Evolutionary conservation across 2,888 invertebrate species (phyloP).

Genomic region (Drosophila cognata): DNA sequence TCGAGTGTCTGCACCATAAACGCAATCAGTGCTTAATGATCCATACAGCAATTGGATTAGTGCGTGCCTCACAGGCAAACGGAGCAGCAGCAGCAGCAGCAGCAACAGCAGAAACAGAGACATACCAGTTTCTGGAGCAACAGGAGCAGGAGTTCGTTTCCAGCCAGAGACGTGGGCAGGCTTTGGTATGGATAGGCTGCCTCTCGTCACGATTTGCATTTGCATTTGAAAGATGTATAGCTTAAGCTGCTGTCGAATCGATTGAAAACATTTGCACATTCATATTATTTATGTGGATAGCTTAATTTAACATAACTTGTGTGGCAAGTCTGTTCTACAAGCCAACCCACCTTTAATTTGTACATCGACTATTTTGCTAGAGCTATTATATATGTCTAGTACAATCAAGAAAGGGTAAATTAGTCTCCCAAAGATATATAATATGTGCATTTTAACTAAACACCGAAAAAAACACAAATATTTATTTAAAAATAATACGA

Average conservation of each 20-base stretch:
- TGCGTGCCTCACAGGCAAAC: conserved; percentile 51
- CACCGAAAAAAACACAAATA: not conserved
- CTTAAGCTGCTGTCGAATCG: conserved; percentile 14
- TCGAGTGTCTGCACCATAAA: conserved; percentile 56
- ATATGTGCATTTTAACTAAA: too few relatives aligned
- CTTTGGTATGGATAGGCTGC: not conserved
- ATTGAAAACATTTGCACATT: conserved; percentile 10
- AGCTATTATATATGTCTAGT: not conserved
- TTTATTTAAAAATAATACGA: not conserved
- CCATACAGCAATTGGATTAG: conserved; percentile 75
- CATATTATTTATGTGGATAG: not conserved
- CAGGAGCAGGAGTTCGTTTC: not conserved
- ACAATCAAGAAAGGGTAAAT: too few relatives aligned
- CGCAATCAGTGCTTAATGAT: conserved; percentile 80
- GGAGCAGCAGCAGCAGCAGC: conserved; percentile 15
- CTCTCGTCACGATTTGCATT: conserved; percentile 44
- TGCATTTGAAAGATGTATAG: conserved; percentile 33
- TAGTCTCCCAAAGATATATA: too few relatives aligned
- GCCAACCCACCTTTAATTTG: not conserved
- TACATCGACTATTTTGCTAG: not conserved
- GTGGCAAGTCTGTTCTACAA: not conserved
- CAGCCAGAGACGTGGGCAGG: not conserved
- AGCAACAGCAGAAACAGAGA: conserved; percentile 14
- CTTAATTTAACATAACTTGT: not conserved
- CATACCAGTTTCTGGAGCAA: conserved; percentile 5